Base-by-base conservation (phyloP, 2,888 invertebrate species). In the Parnassius mnemosyne region DNA sequence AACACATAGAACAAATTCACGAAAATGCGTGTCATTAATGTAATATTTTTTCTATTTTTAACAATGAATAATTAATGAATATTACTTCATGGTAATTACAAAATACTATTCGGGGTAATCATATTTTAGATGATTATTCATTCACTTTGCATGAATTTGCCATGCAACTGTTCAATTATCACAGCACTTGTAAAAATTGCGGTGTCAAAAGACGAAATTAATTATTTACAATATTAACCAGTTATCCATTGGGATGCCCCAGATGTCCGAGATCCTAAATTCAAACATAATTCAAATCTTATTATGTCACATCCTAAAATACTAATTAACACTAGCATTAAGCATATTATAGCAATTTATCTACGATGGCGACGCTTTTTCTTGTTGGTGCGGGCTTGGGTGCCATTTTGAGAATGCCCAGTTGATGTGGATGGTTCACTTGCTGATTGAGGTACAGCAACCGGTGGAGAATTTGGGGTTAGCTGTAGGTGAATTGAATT, bases 161-260 rank as follows among this genome's bases (percentile, higher is more conserved):
- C 81, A 78, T 74, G 72, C 74, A 76, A 47, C 59, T 55, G 41
- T 51, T 74, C 74, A 79, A 70, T 79, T 87, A 89, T 89, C 89
- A 89, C 89, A 89, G 89, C 87, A 87, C 85, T 89, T 80, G 76
- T 82, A 81, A 79, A 79, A 81, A 81, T 84, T 84, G 84, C 79
- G 72, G 79, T 79, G 84, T 87, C 83, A 80, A 78, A 71, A 77
- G 77, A 81, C 77, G 69, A 78, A 76, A 77, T 44, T 63, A 59
- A 53, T 74, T 80, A 84, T 81, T 76, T 81, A 85, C 79, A 80
- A 72, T 69, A 74, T 49, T 43, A 58, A 71, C 69, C 70, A 76
- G 72, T 66, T 71, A 71, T 73, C 65, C 65, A 74, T 71, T 75
- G 71, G 69, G 71, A 74, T 70, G 78, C 82, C 85, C 82, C 64